These are phyloP conservation scores for Saturnia pavonia DNA, from an alignment of 2,888 invertebrate genomes.

Conservation along the genomic window DNA sequence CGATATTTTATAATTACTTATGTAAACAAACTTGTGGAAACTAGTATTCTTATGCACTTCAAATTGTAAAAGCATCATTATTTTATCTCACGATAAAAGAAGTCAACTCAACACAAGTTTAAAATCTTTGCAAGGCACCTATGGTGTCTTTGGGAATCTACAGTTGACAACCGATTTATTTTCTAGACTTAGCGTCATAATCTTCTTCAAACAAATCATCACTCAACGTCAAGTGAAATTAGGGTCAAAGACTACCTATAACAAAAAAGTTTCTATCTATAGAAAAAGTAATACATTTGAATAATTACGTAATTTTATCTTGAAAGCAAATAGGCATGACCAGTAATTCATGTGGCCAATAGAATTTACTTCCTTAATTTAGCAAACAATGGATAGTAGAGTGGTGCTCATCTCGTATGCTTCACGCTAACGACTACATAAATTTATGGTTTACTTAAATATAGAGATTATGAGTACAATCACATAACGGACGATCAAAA, in stretches of 20 bases:
- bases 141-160: not conserved
- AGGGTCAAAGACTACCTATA: not conserved
- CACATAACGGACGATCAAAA: not conserved
- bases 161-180: not conserved
- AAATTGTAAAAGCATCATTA: not conserved
- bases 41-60: not conserved
- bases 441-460: not conserved
- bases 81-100: too few species aligned
- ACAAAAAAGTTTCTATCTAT: not conserved
- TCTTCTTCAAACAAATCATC: not conserved
- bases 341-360: constrained; percentile 1
- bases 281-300: not conserved
- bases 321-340: constrained; percentile 6
- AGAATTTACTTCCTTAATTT: constrained; percentile 14
- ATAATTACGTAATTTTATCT: not conserved
- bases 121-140: too few species aligned
- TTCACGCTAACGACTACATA: not conserved
- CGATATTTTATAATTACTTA: not conserved
- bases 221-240: not conserved
- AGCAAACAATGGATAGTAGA: constrained; percentile 5
- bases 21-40: not conserved
- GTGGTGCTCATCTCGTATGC: constrained; percentile 3
- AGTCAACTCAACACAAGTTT: too few species aligned
- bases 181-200: not conserved
- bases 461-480: not conserved